Percentiles rank a stretch among this genome's conserved stretches.
Evolutionary conservation across 1,140 invertebrate genomes (phyloP).

Genomic region (Pissodes strobi): DNA sequence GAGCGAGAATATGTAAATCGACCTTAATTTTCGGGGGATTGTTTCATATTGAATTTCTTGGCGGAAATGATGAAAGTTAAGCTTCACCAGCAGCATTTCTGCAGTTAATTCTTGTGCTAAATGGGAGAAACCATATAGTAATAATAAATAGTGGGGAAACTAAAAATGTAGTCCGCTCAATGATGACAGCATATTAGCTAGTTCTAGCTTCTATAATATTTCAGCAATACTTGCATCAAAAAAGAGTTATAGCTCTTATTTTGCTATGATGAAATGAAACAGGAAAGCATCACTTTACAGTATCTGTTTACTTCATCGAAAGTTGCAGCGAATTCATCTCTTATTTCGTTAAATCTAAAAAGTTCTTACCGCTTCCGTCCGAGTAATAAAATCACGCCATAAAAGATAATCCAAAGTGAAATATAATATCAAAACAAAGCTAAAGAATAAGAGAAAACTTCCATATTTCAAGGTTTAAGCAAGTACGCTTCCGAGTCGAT

Average conservation of each 20-base stretch:
- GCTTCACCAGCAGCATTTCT: too few species aligned
- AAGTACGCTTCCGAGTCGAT: background rate
- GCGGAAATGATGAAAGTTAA: conserved; percentile 2
- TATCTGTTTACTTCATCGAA: background rate
- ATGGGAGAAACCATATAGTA: too few species aligned
- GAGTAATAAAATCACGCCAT: background rate
- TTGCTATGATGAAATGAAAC: too few species aligned
- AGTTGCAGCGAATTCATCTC: background rate
- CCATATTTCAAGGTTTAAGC: background rate
- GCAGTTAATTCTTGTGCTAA: too few species aligned
- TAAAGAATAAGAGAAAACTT: background rate
- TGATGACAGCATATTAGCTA: too few species aligned
- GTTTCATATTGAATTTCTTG: conserved; percentile 23
- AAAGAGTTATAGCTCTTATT: too few species aligned
- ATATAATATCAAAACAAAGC: conserved; percentile 1
- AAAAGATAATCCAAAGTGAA: conserved; percentile 1
- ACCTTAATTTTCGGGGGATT: conserved; percentile 18
- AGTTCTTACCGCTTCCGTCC: background rate
- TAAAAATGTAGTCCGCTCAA: too few species aligned
- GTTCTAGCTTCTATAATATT: too few species aligned
- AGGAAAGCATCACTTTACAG: background rate
- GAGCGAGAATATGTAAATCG: conserved; percentile 25
- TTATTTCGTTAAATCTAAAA: background rate
- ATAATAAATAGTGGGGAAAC: too few species aligned
- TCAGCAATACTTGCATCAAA: too few species aligned